Base-by-base conservation (phyloP, 2,113 vertebrate species). In the Rhinolophus sinicus region DNA sequence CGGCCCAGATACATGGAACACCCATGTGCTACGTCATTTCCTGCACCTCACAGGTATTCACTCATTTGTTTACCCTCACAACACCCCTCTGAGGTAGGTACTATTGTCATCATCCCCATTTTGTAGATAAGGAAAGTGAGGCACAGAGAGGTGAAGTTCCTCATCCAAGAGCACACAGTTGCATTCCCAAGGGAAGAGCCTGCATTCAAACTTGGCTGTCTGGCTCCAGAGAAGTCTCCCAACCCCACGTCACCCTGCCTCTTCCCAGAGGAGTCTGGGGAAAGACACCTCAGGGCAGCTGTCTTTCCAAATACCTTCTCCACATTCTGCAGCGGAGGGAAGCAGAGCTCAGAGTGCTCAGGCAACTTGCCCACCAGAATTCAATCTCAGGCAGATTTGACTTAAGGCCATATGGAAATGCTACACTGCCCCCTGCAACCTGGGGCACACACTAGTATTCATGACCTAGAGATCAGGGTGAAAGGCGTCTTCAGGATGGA, bases 401-500 rank as follows among this genome's bases (percentile, higher is more conserved):
- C 38, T 30, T 10, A 11, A 70, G 44, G 40, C 33, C 30, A 24
- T 14, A 6, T 19, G 18, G 16, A 28, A 56, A 38, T 6, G 16
- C 52, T 16, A 8, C 5, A 15, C 6, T 50, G n/a, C 44, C 28
- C 47, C n/a, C 11, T 13, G 65, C 5, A 33, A 80, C 26, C 19
- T 8, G 16, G 38, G 28, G 12, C 21, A 8, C 0, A 0, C 19
- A 21, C 16, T 40, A 2, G 8, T n/a, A 16, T 40, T 80, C 13
- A 15, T 26, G 67, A 58, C 62, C 58, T 35, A 16, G 62, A 44
- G 70, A 54, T 78, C 16, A n/a, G 58, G 24, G 60, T 5, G 22
- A 16, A 38, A 38, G 19, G 6, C 18, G 70, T 56, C 54, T 65
- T 92, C 8, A 21, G 40, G 54, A 88, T 3, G 16, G 12, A 15